Evolutionary conservation across 1,140 invertebrate species (phyloP), one percentile per base, ranked within the genome.

Genomic region (Drosophila jambulina): DNA sequence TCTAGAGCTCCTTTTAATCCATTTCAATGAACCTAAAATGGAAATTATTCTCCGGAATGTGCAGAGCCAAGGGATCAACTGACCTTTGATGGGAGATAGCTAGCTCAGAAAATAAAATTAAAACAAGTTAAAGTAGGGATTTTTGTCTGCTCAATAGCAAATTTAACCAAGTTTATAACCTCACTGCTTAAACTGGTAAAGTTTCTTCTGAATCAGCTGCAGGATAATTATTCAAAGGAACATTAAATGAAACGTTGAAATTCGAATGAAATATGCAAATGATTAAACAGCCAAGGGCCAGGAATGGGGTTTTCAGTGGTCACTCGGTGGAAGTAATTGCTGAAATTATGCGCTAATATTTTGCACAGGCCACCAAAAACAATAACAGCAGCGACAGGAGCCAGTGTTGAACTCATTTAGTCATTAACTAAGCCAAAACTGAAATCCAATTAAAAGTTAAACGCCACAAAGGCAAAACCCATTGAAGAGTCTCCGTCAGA

Each of bases 371-470:
- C 25, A 48, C 23, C 23, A 46, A 12, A 21, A 72, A 32, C 40
- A 59, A 34, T 53, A 60, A 34, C 23, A 42, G 4, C 21, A 53
- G 12, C 34, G n/a, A 12, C 12, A 49, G 61, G n/a, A 32, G 54
- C 19, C 23, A 46, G 56, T 63, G 59, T 42, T 59, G 49, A 75
- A 64, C 60, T 75, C 48, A 72, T 74, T 72, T 77, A 34, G 74
- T 56, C 23, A 56, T 75, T 61, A 61, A 71, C 64, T 63, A 70
- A 78, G 51, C 64, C 58, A 51, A 78, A 84, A 74, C 82, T 75
- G 36, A 75, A 88, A 87, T 84, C 80, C 80, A 87, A 88, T 87
- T 87, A 87, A 87, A 87, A 87, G 71, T 84, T 88, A 83, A 87
- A 83, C 63, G 72, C 71, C 72, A 78, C 80, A 74, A 62, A 62